Evolutionary conservation across 2,888 invertebrate species (phyloP).

Genomic region (Luperina nickerlii): DNA sequence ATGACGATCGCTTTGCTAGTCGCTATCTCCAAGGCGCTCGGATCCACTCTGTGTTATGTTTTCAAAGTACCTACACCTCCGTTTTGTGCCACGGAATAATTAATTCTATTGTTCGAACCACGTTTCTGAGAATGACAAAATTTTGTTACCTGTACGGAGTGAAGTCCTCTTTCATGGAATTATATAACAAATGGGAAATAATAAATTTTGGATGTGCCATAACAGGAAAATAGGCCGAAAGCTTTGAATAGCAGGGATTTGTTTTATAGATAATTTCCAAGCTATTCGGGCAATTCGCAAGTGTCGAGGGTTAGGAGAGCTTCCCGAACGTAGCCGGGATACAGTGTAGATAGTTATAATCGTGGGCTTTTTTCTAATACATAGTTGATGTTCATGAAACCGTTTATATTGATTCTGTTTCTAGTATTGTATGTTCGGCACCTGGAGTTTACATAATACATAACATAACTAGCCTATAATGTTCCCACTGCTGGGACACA

Average conservation of each 20-base stretch:
- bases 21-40: conserved; percentile 35
- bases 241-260: conserved; percentile 28
- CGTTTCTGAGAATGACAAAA: conserved; percentile 43
- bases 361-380: conserved; percentile 1
- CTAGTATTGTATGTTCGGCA: conserved; percentile 1
- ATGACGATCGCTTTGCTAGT: conserved; percentile 33
- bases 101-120: conserved; percentile 61
- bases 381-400: not conserved
- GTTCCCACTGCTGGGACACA: not conserved
- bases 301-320: conserved; percentile 10
- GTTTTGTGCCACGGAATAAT: conserved; percentile 61
- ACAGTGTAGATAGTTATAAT: conserved; percentile 15
- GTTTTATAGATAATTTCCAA: conserved; percentile 35
- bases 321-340: conserved; percentile 33
- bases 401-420: conserved; percentile 4
- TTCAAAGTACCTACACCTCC: conserved; percentile 30
- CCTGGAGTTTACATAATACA: not conserved
- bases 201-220: conserved; percentile 60
- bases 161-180: conserved; percentile 21
- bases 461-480: not conserved
- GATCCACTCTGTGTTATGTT: conserved; percentile 50
- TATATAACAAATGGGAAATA: conserved; percentile 43
- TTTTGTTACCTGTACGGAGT: conserved; percentile 46
- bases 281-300: conserved; percentile 21
- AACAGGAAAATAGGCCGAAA: conserved; percentile 8